Evolutionary conservation across 2,888 invertebrate genomes (phyloP).

Genomic region (Mantis religiosa): DNA sequence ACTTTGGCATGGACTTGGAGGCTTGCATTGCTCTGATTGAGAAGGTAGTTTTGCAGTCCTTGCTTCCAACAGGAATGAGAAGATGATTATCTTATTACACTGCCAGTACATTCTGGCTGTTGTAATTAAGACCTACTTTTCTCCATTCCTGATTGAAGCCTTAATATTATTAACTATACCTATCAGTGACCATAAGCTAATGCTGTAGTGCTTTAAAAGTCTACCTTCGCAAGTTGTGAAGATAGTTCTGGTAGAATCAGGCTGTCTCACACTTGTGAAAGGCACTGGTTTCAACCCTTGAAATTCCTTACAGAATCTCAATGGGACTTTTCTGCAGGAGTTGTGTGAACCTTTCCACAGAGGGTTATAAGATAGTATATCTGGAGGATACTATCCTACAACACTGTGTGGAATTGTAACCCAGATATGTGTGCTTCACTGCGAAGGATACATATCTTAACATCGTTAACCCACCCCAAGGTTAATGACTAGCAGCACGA

Average conservation of each 20-base stretch:
- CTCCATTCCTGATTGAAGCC: neutral
- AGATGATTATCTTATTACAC: neutral
- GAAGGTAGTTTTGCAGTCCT: constrained; percentile 63
- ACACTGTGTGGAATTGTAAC: too few relatives aligned
- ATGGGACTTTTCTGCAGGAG: too few relatives aligned
- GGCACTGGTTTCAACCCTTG: too few relatives aligned
- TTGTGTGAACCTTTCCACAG: too few relatives aligned
- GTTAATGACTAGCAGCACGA: too few relatives aligned
- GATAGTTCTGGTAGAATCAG: neutral
- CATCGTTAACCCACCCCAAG: too few relatives aligned
- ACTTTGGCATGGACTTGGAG: constrained; percentile 98
- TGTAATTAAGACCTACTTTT: neutral
- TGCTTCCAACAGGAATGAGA: neutral
- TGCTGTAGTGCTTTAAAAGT: neutral
- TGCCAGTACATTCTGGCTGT: neutral
- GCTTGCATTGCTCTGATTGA: constrained; percentile 98
- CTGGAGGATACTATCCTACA: too few relatives aligned
- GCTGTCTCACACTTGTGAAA: neutral
- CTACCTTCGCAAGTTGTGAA: neutral
- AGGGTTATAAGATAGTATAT: too few relatives aligned
- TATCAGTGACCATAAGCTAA: neutral
- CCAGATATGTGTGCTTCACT: too few relatives aligned
- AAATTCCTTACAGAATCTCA: too few relatives aligned
- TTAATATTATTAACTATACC: neutral
- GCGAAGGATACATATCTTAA: too few relatives aligned